Evolutionary conservation across 2,113 vertebrate species (phyloP).

Genomic region (Bubo bubo): DNA sequence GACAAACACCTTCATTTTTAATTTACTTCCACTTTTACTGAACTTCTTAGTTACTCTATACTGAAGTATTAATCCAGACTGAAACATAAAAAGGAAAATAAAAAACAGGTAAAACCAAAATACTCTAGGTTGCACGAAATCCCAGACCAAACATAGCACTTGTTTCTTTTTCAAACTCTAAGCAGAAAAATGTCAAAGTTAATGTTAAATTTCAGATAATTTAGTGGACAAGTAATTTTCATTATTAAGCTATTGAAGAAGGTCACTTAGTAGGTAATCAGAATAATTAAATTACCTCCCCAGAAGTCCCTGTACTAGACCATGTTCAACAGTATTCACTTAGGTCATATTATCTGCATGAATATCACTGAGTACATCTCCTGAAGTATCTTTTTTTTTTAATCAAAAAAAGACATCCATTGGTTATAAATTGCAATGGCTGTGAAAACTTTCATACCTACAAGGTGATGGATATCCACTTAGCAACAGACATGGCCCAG

Average conservation of each 20-base stretch:
- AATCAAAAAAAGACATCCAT: neutral
- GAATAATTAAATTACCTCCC: neutral
- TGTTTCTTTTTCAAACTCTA: neutral
- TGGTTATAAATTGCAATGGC: neutral
- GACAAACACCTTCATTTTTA: neutral
- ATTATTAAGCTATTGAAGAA: neutral
- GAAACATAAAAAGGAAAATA: neutral
- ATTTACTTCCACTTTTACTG: neutral
- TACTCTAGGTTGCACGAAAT: neutral
- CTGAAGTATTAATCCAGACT: neutral
- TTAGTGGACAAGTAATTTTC: neutral
- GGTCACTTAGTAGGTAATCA: neutral
- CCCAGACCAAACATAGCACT: neutral
- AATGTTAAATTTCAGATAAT: neutral
- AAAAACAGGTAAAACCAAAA: neutral
- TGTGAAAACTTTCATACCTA: neutral
- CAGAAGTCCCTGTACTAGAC: neutral
- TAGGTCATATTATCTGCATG: neutral
- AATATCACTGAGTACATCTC: neutral
- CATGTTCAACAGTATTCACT: neutral
- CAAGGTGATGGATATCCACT: neutral
- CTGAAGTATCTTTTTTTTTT: neutral
- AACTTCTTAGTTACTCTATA: neutral
- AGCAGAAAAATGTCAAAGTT: neutral
- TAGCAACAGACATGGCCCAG: neutral